A percentile compares a stretch with the other conserved stretches of the same genome.
Conservation (phyloP, 2,797 vertebrate genomes). For the Sandelia bainsii region DNA sequence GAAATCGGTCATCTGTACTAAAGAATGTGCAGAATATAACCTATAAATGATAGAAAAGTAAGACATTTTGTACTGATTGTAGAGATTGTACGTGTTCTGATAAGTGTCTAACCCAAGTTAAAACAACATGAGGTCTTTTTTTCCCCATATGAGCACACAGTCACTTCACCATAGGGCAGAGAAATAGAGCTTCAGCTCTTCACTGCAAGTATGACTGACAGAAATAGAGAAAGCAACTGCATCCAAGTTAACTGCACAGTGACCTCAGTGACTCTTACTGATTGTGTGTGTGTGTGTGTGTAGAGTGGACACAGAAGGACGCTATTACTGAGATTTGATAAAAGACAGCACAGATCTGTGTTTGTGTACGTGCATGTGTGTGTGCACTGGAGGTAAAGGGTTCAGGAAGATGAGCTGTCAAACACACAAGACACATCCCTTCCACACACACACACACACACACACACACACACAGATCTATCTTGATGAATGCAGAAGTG, state of each 20-base stretch:
- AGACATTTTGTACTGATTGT: no score
- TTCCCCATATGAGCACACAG: no score
- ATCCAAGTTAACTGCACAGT: conserved; percentile 35
- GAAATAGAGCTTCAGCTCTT: conserved; percentile 48
- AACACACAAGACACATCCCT: conserved; percentile 15
- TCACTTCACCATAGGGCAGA: conserved; percentile 11
- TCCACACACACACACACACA: conserved; percentile 8
- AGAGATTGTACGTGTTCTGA: no score
- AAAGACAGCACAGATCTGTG: conserved; percentile 47
- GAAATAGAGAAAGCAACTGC: conserved; percentile 25
- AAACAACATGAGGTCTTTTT: neutral
- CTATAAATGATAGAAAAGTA: no score
- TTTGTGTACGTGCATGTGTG: conserved; percentile 15
- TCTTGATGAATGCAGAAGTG: conserved; percentile 1
- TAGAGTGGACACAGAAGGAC: conserved; percentile 50
- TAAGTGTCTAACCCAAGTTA: neutral
- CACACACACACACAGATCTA: neutral
- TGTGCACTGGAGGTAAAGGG: conserved; percentile 21
- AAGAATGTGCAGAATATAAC: no score
- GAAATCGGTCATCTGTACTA: no score
- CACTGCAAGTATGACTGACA: conserved; percentile 48
- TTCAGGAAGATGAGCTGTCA: conserved; percentile 53
- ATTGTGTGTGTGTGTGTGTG: conserved; percentile 7
- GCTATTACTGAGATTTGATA: conserved; percentile 68
- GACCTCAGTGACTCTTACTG: conserved; percentile 48